Evolutionary conservation across 2,797 vertebrate genomes (phyloP).

Genomic region (Agapornis canus): DNA sequence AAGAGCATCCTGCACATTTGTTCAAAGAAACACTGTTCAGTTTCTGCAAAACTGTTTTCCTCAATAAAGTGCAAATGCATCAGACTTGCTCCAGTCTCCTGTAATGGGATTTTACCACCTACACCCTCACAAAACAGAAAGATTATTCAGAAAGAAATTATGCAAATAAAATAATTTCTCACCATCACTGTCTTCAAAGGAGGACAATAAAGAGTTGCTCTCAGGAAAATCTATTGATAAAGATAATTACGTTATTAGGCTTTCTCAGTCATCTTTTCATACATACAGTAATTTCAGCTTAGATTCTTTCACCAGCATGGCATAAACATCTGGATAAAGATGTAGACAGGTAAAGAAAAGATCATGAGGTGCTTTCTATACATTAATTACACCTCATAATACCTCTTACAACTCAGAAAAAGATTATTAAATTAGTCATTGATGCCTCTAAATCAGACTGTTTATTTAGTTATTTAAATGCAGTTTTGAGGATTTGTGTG

Average conservation of each 20-base stretch:
- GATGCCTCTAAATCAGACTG: background rate
- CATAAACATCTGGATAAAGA: slow-evolving; percentile 2
- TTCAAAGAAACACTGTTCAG: background rate
- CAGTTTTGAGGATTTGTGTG: background rate
- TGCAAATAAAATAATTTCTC: slow-evolving; percentile 28
- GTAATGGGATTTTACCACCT: background rate
- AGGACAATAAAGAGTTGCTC: slow-evolving; percentile 3
- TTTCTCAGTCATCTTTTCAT: slow-evolving; percentile 16
- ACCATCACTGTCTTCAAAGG: slow-evolving; percentile 23
- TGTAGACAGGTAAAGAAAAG: slow-evolving; percentile 33
- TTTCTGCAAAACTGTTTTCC: background rate
- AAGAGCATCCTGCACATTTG: background rate
- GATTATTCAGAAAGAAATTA: slow-evolving; percentile 10
- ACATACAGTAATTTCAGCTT: background rate
- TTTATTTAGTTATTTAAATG: slow-evolving; percentile 35
- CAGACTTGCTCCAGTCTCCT: background rate
- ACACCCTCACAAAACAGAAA: background rate
- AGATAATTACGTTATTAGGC: slow-evolving; percentile 21
- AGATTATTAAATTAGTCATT: background rate
- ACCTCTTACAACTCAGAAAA: background rate
- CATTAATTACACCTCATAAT: slow-evolving; percentile 20
- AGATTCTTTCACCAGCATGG: background rate
- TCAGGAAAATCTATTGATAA: slow-evolving; percentile 43
- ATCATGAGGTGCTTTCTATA: background rate
- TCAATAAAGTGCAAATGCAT: background rate